phyloP scores from a whole-genome alignment of 2,113 vertebrate species.

The Baryphthengus martii region DNA sequence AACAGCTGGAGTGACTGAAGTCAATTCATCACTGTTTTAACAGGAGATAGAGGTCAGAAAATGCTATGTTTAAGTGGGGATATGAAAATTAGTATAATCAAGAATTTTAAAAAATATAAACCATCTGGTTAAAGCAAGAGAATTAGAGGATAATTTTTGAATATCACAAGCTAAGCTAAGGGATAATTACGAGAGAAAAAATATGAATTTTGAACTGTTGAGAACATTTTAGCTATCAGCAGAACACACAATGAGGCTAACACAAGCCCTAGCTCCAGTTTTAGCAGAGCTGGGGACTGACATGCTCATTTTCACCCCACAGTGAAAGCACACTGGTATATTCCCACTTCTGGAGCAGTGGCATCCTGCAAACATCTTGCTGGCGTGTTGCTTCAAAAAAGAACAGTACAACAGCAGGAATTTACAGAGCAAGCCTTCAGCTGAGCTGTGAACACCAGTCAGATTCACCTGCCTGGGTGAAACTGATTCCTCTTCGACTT shows the following conservation, averaged over 20 bases:
- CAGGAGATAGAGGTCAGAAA: constrained; percentile 40
- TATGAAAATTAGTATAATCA: constrained; percentile 63
- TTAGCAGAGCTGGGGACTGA: background rate
- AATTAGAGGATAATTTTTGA: constrained; percentile 57
- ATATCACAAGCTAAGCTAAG: constrained; percentile 42
- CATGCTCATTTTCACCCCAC: background rate
- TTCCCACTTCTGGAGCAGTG: background rate
- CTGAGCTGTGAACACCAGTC: background rate
- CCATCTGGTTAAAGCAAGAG: constrained; percentile 52
- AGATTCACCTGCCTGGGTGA: background rate
- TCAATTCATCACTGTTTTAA: constrained; percentile 41
- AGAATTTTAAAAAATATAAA: constrained; percentile 51
- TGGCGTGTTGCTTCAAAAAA: background rate
- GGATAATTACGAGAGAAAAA: constrained; percentile 59
- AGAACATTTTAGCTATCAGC: constrained; percentile 40
- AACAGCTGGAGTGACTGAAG: constrained; percentile 59
- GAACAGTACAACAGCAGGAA: background rate
- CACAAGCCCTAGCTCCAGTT: background rate
- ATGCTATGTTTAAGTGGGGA: constrained; percentile 45
- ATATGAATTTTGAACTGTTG: constrained; percentile 7
- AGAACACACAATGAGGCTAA: background rate
- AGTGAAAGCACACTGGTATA: background rate
- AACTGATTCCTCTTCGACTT: background rate
- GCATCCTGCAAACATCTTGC: background rate
- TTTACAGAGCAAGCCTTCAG: background rate